Evolutionary conservation across 2,797 vertebrate species (phyloP), one percentile per base, ranked within the genome.

Genomic region (Taenioides sp.): DNA sequence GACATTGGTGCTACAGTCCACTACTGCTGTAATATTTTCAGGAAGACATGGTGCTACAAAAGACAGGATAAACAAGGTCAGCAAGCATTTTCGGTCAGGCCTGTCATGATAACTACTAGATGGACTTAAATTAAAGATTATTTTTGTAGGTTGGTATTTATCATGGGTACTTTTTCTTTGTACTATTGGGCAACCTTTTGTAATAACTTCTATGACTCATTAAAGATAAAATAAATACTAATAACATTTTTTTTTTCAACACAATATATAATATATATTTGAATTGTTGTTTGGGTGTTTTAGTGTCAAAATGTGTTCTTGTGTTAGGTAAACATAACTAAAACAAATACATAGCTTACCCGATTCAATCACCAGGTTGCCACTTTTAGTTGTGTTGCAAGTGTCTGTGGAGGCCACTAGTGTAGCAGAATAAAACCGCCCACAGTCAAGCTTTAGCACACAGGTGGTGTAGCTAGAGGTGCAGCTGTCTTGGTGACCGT

Each of bases 1-100:
- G 55, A 66, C 20, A n/a, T 91, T 91, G 65, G 81, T 82, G 50
- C 65, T 12, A 55, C 92, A 93, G 12, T 90, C 64, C 31, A 92
- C 12, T n/a, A 75, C 68, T 4, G 88, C 85, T 1, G 71, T 20
- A 7, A 93, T 87, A 5, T 84, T 73, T 4, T 79, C 25, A n/a
- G 87, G 86, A 28, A 91, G 84, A 71, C 92, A 93, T 0, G 92
- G 91, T 49, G 91, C 92, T 93, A 7, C 7, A 22, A 58, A 68
- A 50, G 9, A 67, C 17, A 54, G 12, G 67, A 60, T 18, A 2
- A 67, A 52, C 3, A 49, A 71, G 20, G 16, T 70, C 3, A 69
- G 17, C 31, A 31, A 31, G 31, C 31, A 31, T 31, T 2, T 31
- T 31, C 5, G 31, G 31, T 31, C 27, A 28, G 27, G 27, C 27